Evolutionary conservation across 2,113 vertebrate genomes (phyloP), one percentile per base, ranked within the genome.

Genomic region (Polyodon spathula): DNA sequence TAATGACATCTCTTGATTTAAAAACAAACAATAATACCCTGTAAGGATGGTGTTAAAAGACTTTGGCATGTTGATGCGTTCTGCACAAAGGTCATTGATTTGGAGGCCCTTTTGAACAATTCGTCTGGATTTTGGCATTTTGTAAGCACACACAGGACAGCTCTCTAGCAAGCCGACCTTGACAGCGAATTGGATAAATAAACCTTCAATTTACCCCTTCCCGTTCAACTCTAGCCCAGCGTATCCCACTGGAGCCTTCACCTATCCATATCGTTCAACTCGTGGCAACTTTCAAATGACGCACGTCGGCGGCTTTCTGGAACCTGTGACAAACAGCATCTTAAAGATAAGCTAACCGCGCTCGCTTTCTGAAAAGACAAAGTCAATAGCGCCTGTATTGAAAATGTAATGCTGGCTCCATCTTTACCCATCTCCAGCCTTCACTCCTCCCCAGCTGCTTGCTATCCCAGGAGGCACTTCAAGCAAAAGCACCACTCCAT

Each of bases 181-280:
- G 96, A 97, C 96, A 98, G 93, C 84, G 87, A 93, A 93, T 89
- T 91, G 93, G 96, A 98, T 95, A 98, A 98, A 97, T 97, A 97
- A 97, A 97, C 96, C 94, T 95, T 97, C 96, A 96, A 95, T 97
- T 97, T 95, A 93, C 91, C 89, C 86, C 91, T 90, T 88, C 82
- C 87, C 78, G 83, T 80, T 89, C 76, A 54, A 74, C 71, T 76
- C 68, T 73, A 88, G 84, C 84, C 79, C 64, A 79, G 83, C 73
- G 58, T 71, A 88, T 95, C 96, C 94, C 96, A 84, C 79, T 71
- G 93, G 95, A 96, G 88, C 86, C 89, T 94, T 97, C 93, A 97
- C 94, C 94, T 97, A 95, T 97, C 94, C 88, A 88, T 82, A 93
- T 91, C 83, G 89, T 88, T 98, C 94, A 95, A 81, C 88, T 83